Percentiles rank a stretch among this genome's conserved stretches.
phyloP scores from a whole-genome alignment of 2,888 invertebrate species.

The Polia nebulosa region DNA sequence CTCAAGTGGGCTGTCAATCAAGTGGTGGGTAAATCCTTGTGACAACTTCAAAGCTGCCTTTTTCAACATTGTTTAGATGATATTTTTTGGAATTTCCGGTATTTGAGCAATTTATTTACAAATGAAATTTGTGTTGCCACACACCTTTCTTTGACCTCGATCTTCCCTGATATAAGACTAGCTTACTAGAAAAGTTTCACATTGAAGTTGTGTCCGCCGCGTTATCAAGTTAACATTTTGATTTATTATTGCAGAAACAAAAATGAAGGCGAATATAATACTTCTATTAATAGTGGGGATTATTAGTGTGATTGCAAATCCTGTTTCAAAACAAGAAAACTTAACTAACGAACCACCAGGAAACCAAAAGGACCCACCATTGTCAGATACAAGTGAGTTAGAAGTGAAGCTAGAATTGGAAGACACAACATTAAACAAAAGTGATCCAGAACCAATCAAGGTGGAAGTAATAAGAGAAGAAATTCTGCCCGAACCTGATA shows the following conservation, averaged over 20 bases:
- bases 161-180: conserved; percentile 78
- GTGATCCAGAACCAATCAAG: conserved; percentile 68
- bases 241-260: conserved; percentile 77
- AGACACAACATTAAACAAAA: conserved; percentile 68
- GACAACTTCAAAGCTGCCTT: background rate
- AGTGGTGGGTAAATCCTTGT: background rate
- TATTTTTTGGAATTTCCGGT: conserved; percentile 24
- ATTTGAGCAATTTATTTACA: conserved; percentile 67
- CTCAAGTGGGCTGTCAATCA: background rate
- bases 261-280: conserved; percentile 76
- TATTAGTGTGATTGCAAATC: conserved; percentile 72
- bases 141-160: conserved; percentile 85
- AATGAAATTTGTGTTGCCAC: conserved; percentile 69
- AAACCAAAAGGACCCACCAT: conserved; percentile 57
- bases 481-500: conserved; percentile 44
- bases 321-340: conserved; percentile 72
- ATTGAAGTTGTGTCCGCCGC: conserved; percentile 46
- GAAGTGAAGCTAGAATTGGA: conserved; percentile 69
- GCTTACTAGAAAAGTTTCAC: conserved; percentile 54
- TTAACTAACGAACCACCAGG: conserved; percentile 56
- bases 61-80: conserved; percentile 11
- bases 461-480: conserved; percentile 64
- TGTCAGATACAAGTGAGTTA: conserved; percentile 70
- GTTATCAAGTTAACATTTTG: conserved; percentile 38
- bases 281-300: conserved; percentile 76